These are phyloP conservation scores for Ciconia stormi DNA, from an alignment of 2,113 vertebrate species.

Conservation along the genomic window DNA sequence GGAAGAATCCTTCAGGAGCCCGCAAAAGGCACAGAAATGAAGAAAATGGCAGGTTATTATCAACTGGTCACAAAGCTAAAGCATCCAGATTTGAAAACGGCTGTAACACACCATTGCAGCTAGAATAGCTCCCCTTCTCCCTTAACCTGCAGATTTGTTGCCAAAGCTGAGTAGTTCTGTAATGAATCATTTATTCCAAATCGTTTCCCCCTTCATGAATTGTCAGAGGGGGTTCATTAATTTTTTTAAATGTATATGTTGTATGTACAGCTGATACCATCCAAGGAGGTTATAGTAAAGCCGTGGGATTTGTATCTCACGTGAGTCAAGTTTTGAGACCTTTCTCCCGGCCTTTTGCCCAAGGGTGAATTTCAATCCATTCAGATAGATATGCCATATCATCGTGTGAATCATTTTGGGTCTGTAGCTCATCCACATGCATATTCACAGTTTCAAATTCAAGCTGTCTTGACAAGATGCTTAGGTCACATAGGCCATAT, in stretches of 20 bases:
- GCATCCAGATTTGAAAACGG: not conserved
- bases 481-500: slow-evolving; percentile 54
- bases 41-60: not conserved
- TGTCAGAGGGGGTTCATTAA: not conserved
- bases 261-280: not conserved
- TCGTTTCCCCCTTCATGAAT: not conserved
- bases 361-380: not conserved
- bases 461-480: slow-evolving; percentile 63
- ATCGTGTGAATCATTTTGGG: not conserved
- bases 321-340: not conserved
- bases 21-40: not conserved
- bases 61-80: not conserved
- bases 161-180: slow-evolving; percentile 14
- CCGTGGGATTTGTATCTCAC: not conserved
- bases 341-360: not conserved
- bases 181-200: slow-evolving; percentile 52
- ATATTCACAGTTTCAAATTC: slow-evolving; percentile 54
- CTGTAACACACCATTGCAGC: not conserved
- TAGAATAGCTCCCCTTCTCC: not conserved
- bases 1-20: not conserved
- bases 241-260: not conserved
- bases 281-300: not conserved
- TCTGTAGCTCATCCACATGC: slow-evolving; percentile 28
- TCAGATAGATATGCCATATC: not conserved
- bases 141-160: slow-evolving; percentile 8